Evolutionary conservation across 2,888 invertebrate genomes (phyloP).

Genomic region (Ferrisia virgata): DNA sequence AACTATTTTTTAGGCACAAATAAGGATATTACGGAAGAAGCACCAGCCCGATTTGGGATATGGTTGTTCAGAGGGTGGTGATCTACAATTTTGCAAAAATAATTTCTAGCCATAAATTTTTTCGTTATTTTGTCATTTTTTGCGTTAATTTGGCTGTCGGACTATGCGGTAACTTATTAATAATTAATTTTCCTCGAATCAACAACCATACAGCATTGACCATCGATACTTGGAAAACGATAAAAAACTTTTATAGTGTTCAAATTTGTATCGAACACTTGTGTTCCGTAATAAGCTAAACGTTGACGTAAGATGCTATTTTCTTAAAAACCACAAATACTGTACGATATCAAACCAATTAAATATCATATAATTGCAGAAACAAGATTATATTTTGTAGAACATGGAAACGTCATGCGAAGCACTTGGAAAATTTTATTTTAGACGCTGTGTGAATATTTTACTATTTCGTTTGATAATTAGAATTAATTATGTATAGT

Average conservation of each 20-base stretch:
- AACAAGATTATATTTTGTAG: background rate
- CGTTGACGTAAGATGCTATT: background rate
- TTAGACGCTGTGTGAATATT: background rate
- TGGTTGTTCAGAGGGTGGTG: too few relatives aligned
- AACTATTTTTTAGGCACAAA: too few relatives aligned
- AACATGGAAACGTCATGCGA: background rate
- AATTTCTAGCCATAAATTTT: too few relatives aligned
- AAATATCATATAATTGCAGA: background rate
- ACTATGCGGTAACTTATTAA: too few relatives aligned
- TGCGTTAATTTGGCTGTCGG: too few relatives aligned
- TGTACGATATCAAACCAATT: background rate
- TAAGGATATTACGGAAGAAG: too few relatives aligned
- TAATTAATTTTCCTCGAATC: too few relatives aligned
- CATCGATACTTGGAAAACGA: background rate
- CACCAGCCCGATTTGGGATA: too few relatives aligned
- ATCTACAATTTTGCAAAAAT: too few relatives aligned
- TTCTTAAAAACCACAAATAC: background rate
- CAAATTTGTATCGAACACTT: background rate
- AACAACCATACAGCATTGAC: too few relatives aligned
- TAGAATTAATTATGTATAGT: constrained; percentile 3
- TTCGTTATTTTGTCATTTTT: too few relatives aligned
- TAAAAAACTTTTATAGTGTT: too few relatives aligned
- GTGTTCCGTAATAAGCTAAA: background rate
- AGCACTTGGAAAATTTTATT: constrained; percentile 8
- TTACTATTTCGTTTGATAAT: constrained; percentile 3